A percentile compares a stretch with the other conserved stretches of the same genome.
phyloP scores from a whole-genome alignment of 2,888 invertebrate species.

The Lottia scabra region DNA sequence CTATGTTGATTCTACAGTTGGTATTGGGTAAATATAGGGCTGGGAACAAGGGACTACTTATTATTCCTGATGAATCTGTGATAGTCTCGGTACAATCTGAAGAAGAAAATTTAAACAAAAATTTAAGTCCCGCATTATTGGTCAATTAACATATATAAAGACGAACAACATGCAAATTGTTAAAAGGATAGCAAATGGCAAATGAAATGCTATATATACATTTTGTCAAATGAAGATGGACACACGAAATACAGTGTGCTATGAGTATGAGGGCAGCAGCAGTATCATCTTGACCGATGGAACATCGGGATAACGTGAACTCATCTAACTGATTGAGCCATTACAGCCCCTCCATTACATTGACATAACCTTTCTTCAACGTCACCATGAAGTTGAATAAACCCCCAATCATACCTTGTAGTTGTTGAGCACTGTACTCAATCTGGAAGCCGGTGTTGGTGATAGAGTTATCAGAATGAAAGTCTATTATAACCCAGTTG shows the following conservation, averaged over 20 bases:
- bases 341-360: no score
- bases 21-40: conserved; percentile 13
- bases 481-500: not conserved
- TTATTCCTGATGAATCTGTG: conserved; percentile 14
- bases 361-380: no score
- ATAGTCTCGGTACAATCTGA: conserved; percentile 26
- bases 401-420: conserved; percentile 13
- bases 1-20: conserved; percentile 7
- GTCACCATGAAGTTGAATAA: not conserved
- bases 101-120: not conserved
- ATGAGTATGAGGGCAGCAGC: no score
- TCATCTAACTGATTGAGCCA: no score
- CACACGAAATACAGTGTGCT: no score
- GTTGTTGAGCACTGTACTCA: conserved; percentile 8
- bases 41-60: conserved; percentile 28
- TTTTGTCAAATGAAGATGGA: no score
- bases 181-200: no score
- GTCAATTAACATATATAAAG: no score
- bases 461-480: conserved; percentile 22
- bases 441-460: conserved; percentile 20
- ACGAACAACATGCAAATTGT: no score
- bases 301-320: no score
- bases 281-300: no score
- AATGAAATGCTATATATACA: no score
- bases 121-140: not conserved